Evolutionary conservation across 2,888 invertebrate species (phyloP), one percentile per base, ranked within the genome.

Genomic region (Limnephilus rhombicus): DNA sequence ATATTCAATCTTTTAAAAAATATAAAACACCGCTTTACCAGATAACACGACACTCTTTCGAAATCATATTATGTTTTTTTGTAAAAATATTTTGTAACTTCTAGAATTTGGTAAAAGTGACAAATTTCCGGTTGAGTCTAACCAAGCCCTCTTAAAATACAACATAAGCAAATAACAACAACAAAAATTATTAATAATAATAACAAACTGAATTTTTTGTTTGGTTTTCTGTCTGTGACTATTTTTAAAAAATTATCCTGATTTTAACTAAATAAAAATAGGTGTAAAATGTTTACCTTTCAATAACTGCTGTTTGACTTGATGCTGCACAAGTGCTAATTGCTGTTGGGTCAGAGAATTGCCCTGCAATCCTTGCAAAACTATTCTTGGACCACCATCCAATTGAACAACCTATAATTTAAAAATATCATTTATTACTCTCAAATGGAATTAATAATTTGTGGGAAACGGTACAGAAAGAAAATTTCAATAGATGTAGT

Each of bases 271-370:
- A 9, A 82, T 82, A 82, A 29, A 29, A 15, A 82, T 13, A 82
- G 34, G 4, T 34, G 29, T 34, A 83, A 49, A 13, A 31, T 31
- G 53, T 93, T 94, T 95, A 98, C 98, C 98, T 97, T 98, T 98
- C 90, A 98, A 95, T 90, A 98, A 95, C 94, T 98, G 98, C 94
- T 98, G 98, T 95, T 98, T 98, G 31, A 98, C 98, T 96, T 98
- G 98, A 94, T 98, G 98, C 94, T 98, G 98, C 0, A 98, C 98
- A 92, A 98, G 96, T 5, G 97, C 97, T 94, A 98, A 95, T 95
- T 98, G 98, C 94, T 98, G 98, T 1, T 97, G 97, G 0, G 98
- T 98, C 94, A 98, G 97, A 94, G 98, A 98, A 93, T 98, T 97
- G 0, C 98, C 98, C 94, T 98, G 98, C 45, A 98, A 95, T 15